A percentile compares a stretch with the other conserved stretches of the same genome.
Conservation (phyloP, 1,140 invertebrate species). For the Brachystomella parvula region DNA sequence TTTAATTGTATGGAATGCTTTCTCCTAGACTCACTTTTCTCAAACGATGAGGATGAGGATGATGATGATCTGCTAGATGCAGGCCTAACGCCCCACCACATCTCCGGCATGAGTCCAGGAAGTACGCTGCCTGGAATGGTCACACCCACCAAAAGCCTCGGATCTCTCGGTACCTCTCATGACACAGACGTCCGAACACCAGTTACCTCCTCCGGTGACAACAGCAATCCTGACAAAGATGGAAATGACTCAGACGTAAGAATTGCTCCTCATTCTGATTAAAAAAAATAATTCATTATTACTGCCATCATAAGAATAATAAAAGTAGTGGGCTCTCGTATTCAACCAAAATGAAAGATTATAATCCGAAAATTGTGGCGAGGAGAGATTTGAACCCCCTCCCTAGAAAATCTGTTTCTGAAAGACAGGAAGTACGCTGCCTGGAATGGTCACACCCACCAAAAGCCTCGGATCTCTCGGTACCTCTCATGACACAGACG, state of each 20-base stretch:
- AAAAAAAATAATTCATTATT: no score
- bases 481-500: constrained; percentile 34
- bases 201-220: constrained; percentile 38
- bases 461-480: constrained; percentile 24
- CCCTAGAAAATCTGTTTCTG: no score
- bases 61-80: constrained; percentile 37
- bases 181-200: constrained; percentile 38
- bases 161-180: constrained; percentile 20
- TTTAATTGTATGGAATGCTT: not conserved
- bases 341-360: no score
- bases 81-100: constrained; percentile 29
- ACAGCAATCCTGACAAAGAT: constrained; percentile 38
- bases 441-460: constrained; percentile 29
- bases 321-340: no score
- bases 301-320: no score
- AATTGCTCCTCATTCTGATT: no score
- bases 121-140: constrained; percentile 30
- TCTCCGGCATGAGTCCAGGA: constrained; percentile 33
- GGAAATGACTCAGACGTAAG: constrained; percentile 38
- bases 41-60: constrained; percentile 38
- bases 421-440: constrained; percentile 32
- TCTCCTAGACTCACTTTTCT: constrained; percentile 35
- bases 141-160: constrained; percentile 28
- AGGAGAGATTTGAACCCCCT: no score
- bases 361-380: no score